A percentile compares a stretch with the other conserved stretches of the same genome.
Evolutionary conservation across 2,888 invertebrate species (phyloP).

Genomic region (Ormyrus thymus): DNA sequence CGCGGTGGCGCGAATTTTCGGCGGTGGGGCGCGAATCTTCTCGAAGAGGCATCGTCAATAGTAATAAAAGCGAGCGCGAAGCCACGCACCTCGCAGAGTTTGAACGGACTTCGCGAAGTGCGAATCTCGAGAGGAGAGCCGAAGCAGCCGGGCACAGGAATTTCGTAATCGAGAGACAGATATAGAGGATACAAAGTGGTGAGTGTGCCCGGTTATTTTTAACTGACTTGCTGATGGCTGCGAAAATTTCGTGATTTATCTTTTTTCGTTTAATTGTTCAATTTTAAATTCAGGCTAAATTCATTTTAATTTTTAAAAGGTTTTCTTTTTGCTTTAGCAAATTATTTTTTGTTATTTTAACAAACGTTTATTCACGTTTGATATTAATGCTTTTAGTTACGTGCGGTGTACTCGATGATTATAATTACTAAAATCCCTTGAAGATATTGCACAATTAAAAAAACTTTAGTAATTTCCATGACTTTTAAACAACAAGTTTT

Average conservation of each 20-base stretch:
- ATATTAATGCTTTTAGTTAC: too few species aligned
- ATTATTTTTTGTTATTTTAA: too few species aligned
- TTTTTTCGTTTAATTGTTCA: background rate
- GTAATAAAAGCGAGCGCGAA: conserved; percentile 42
- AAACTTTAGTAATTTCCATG: background rate
- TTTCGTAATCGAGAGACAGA: background rate
- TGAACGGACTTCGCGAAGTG: conserved; percentile 25
- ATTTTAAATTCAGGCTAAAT: background rate
- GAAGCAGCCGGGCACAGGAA: background rate
- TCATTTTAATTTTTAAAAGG: background rate
- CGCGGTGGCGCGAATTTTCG: conserved; percentile 7
- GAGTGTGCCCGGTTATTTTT: conserved; percentile 42
- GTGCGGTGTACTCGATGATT: background rate
- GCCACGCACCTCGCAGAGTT: conserved; percentile 32
- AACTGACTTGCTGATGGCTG: background rate
- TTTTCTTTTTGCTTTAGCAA: too few species aligned
- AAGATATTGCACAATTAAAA: background rate
- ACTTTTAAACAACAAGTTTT: too few species aligned
- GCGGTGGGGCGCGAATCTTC: conserved; percentile 43
- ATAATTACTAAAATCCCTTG: too few species aligned
- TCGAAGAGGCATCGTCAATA: conserved; percentile 37
- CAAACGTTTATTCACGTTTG: too few species aligned
- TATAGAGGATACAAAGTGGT: conserved; percentile 9
- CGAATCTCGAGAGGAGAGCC: conserved; percentile 12
- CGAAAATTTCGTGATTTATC: background rate